Base-by-base conservation (phyloP, 2,113 vertebrate genomes). In the Callopanchax toddi region DNA sequence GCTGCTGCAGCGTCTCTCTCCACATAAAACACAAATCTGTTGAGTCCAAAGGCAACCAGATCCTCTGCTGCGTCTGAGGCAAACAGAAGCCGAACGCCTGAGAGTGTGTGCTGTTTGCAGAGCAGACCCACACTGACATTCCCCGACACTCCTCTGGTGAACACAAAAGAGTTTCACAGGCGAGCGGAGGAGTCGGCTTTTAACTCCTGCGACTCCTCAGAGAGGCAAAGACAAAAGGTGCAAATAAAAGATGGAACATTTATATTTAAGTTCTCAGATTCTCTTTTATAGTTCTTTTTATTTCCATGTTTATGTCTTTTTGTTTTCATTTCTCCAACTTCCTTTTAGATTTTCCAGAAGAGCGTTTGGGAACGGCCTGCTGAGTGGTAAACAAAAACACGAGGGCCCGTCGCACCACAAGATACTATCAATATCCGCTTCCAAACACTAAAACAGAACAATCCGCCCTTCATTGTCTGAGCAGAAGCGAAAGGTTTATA, bases 131-230 rank as follows among this genome's bases (percentile, higher is more conserved):
- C 79, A 44, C 60, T 81, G 81, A 86, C 84, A 83, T 75, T 81
- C 84, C 75, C 67, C 21, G 71, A 75, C 78, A 71, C 79, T 71
- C 83, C 75, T 76, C 76, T 63, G 59, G 57, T 56, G 76, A 73
- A 57, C 77, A 87, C 76, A 82, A 87, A 80, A 66, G 71, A 73
- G 77, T 83, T 76, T 72, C 78, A 85, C 83, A 86, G 82, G 20
- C 9, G 23, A 79, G 74, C 10, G 40, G 77, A 71, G 68, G 75
- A 72, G 64, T 66, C 23, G n/a, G 76, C 22, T 71, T 74, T 85
- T 85, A 89, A 85, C 82, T 85, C 74, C 76, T 78, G 62, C 54
- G 11, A 20, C 76, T 64, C 75, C 75, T 37, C 78, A 22, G 51
- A 53, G 25, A 10, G 16, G 60, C 63, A 62, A 23, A 45, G 26